Percentiles rank a stretch among this genome's conserved stretches.
Conservation (phyloP, 2,113 vertebrate genomes). For the pig (Sus scrofa) region T2T-Sscrofa CM000814.6:23104001-23104500, state of each 20-base stretch:
- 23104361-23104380: neutral
- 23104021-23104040: neutral
- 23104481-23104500: neutral
- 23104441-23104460: neutral
- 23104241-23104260: neutral
- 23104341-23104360: neutral
- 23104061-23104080: neutral
- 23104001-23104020: neutral
- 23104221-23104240: neutral
- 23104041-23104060: neutral
- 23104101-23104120: neutral
- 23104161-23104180: neutral
- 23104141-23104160: neutral
- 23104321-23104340: neutral
- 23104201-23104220: neutral
- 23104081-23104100: neutral
- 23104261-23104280: neutral
- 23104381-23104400: neutral
- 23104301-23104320: neutral
- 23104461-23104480: neutral
- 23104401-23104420: neutral
- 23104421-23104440: neutral
- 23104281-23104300: neutral
- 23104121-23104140: neutral
- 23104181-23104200: neutral